Evolutionary conservation across 37 sponge, comb jelly and placozoan genomes (phyloP).

Genomic region (Halichondria panicea): DNA sequence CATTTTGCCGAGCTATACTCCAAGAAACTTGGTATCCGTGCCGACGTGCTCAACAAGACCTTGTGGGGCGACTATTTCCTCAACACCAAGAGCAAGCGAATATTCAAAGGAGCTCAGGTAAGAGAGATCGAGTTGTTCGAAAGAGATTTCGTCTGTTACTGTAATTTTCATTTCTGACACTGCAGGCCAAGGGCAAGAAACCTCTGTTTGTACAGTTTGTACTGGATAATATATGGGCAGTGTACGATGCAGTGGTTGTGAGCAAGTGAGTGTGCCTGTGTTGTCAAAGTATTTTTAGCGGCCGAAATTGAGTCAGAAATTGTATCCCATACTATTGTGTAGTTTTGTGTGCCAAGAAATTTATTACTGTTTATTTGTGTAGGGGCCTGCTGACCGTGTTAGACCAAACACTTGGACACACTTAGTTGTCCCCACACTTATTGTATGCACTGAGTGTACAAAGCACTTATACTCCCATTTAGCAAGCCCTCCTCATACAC

Average conservation of each 20-base stretch:
- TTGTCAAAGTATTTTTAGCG: no score
- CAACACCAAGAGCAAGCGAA: slow-evolving; percentile 84
- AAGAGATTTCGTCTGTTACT: background rate
- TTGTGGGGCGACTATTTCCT: slow-evolving; percentile 99
- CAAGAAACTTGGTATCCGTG: slow-evolving; percentile 85
- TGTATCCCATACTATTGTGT: no score
- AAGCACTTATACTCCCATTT: background rate
- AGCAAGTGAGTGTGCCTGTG: slow-evolving; percentile 1
- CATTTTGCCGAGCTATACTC: slow-evolving; percentile 87
- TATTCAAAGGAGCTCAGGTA: slow-evolving; percentile 89
- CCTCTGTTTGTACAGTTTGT: slow-evolving; percentile 98
- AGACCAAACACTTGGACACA: no score
- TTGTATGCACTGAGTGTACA: background rate
- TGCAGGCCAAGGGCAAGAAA: slow-evolving; percentile 91
- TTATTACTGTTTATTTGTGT: background rate
- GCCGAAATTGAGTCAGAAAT: no score
- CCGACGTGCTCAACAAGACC: slow-evolving; percentile 76
- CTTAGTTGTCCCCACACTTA: no score
- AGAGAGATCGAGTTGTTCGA: background rate
- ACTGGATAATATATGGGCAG: slow-evolving; percentile 94
- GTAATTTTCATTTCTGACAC: background rate
- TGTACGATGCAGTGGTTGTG: slow-evolving; percentile 85
- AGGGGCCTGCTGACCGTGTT: no score
- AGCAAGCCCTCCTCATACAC: no score
- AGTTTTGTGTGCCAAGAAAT: no score